phyloP scores from a whole-genome alignment of 1,140 invertebrate species.

The Sipha flava region DNA sequence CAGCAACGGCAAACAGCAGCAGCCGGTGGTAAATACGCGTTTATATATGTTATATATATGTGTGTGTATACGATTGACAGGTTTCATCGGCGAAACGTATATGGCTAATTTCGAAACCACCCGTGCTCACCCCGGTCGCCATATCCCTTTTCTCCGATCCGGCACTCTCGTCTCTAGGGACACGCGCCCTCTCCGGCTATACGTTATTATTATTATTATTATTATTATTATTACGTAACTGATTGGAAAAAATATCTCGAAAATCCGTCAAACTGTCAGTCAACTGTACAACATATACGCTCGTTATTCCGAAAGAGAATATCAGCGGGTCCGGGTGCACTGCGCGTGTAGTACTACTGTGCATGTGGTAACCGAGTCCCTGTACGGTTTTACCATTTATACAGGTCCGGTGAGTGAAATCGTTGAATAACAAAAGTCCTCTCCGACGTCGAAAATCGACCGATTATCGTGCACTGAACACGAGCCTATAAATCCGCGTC shows the following conservation, averaged over 20 bases:
- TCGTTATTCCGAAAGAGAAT: not conserved
- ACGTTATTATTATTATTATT: not conserved
- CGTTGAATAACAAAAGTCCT: no score
- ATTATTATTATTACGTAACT: constrained; percentile 29
- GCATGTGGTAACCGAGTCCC: no score
- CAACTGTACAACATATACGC: not conserved
- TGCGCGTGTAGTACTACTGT: no score
- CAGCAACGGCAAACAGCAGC: not conserved
- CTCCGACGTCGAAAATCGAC: no score
- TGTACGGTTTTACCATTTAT: no score
- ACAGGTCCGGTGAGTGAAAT: no score
- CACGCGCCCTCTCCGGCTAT: not conserved
- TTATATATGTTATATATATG: not conserved
- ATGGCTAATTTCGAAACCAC: constrained; percentile 10
- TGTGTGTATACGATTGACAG: constrained; percentile 3
- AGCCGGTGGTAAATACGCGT: not conserved
- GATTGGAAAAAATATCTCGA: constrained; percentile 26
- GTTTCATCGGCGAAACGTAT: not conserved
- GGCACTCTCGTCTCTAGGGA: not conserved
- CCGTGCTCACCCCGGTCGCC: not conserved
- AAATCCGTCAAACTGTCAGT: constrained; percentile 24
- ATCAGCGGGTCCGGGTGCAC: no score
- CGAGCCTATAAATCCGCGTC: no score
- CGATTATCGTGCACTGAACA: no score
- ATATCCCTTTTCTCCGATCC: not conserved